These are phyloP conservation scores for Stegastes partitus DNA, from an alignment of 2,113 vertebrate genomes.

Conservation along the genomic window DNA sequence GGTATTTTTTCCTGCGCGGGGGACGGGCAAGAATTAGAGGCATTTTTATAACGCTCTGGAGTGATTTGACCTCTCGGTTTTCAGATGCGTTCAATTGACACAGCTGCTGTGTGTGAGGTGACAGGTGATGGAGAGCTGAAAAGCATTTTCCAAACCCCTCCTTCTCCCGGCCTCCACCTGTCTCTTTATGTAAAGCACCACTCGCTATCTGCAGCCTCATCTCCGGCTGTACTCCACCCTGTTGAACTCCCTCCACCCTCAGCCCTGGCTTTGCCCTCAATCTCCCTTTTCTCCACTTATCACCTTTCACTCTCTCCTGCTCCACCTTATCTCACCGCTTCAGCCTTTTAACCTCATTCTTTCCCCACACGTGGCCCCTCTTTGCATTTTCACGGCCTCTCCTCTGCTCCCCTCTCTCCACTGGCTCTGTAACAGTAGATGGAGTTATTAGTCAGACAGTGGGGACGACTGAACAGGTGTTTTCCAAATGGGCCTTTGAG, in stretches of 20 bases:
- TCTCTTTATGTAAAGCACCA: constrained; percentile 56
- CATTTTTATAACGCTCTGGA: constrained; percentile 56
- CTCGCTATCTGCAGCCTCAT: constrained; percentile 40
- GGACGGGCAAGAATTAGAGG: constrained; percentile 47
- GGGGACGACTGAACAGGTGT: constrained; percentile 84
- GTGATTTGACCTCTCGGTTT: constrained; percentile 65
- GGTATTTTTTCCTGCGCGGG: constrained; percentile 23
- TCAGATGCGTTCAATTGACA: constrained; percentile 59
- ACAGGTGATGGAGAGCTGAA: constrained; percentile 73
- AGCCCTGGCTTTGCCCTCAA: constrained; percentile 13
- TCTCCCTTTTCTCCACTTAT: constrained; percentile 49
- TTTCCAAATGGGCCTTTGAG: constrained; percentile 84
- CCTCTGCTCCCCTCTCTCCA: constrained; percentile 10
- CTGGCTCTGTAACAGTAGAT: constrained; percentile 74
- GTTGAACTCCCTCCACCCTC: constrained; percentile 17
- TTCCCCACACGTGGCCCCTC: background rate
- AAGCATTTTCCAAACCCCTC: constrained; percentile 65
- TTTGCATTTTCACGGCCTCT: constrained; percentile 36
- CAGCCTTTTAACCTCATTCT: constrained; percentile 50
- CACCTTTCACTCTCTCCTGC: constrained; percentile 39
- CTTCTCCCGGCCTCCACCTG: constrained; percentile 54
- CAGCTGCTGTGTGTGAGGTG: constrained; percentile 72
- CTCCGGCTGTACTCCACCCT: constrained; percentile 33
- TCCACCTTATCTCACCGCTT: constrained; percentile 47
- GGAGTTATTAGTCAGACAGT: constrained; percentile 83